phyloP scores from a whole-genome alignment of 1,140 invertebrate species.

The Formica selysi region DNA sequence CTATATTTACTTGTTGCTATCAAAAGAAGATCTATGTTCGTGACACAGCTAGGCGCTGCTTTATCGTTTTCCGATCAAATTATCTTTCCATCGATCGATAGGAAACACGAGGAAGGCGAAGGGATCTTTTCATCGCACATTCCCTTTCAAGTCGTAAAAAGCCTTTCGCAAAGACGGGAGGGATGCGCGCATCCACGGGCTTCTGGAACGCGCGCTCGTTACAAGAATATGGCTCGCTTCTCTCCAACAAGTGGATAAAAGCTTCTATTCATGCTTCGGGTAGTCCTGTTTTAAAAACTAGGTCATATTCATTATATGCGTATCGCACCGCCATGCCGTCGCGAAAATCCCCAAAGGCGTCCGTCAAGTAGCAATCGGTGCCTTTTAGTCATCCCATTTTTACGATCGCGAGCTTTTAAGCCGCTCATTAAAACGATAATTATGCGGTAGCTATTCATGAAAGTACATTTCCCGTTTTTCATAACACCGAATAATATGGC shows the following conservation, averaged over 20 bases:
- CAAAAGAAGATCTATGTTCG: conserved; percentile 59
- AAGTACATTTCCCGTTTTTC: conserved; percentile 27
- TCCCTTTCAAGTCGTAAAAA: conserved; percentile 71
- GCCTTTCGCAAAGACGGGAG: conserved; percentile 65
- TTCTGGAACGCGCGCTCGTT: conserved; percentile 62
- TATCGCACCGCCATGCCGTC: not conserved
- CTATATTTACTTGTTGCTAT: conserved; percentile 56
- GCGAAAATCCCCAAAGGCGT: conserved; percentile 9
- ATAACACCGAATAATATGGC: conserved; percentile 28
- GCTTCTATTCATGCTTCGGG: conserved; percentile 70
- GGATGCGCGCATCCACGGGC: conserved; percentile 44
- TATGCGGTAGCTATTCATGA: not conserved
- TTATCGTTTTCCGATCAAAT: conserved; percentile 67
- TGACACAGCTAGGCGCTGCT: conserved; percentile 47
- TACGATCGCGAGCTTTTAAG: conserved; percentile 37
- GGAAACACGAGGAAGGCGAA: conserved; percentile 58
- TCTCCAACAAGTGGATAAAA: conserved; percentile 79
- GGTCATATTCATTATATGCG: conserved; percentile 82
- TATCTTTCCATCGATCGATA: conserved; percentile 53
- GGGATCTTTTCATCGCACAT: conserved; percentile 67
- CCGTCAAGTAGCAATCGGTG: conserved; percentile 7
- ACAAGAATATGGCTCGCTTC: conserved; percentile 72
- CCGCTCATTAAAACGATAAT: conserved; percentile 53
- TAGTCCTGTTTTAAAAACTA: conserved; percentile 78
- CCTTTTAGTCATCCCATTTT: conserved; percentile 45